Evolutionary conservation across 2,113 vertebrate species (phyloP).

Genomic region (Callospermophilus lateralis): DNA sequence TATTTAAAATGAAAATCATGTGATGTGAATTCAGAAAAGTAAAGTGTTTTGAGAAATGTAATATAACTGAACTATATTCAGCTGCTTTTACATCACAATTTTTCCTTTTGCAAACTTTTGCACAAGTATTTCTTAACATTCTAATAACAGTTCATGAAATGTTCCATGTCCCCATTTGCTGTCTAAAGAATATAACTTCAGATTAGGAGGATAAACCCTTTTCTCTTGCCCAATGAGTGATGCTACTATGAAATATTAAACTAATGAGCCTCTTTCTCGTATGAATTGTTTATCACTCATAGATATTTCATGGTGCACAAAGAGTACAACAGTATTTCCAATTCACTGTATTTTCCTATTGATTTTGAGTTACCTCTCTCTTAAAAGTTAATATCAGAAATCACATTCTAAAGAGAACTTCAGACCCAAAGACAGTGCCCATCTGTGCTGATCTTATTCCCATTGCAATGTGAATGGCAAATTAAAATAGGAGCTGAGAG

Average conservation of each 20-base stretch:
- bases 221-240: conserved; percentile 69
- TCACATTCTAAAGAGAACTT: neutral
- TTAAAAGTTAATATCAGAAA: conserved; percentile 35
- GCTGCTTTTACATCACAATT: conserved; percentile 71
- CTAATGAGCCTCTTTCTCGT: conserved; percentile 45
- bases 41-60: conserved; percentile 69
- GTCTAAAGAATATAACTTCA: conserved; percentile 81
- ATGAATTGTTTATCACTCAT: neutral
- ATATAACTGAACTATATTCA: conserved; percentile 61
- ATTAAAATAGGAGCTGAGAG: conserved; percentile 80
- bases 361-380: conserved; percentile 6
- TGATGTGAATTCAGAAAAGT: conserved; percentile 48
- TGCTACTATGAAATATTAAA: conserved; percentile 10
- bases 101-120: conserved; percentile 83
- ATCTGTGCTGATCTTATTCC: conserved; percentile 80
- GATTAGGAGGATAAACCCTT: conserved; percentile 85
- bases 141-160: conserved; percentile 90
- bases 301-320: conserved; percentile 51
- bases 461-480: conserved; percentile 74
- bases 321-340: conserved; percentile 51
- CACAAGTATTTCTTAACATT: conserved; percentile 83
- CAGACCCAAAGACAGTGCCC: conserved; percentile 50
- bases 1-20: conserved; percentile 26
- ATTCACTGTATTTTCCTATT: neutral
- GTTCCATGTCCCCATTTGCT: conserved; percentile 81